Conservation (phyloP, 2,113 vertebrate species). For the Antechinus stuartii region DNA sequence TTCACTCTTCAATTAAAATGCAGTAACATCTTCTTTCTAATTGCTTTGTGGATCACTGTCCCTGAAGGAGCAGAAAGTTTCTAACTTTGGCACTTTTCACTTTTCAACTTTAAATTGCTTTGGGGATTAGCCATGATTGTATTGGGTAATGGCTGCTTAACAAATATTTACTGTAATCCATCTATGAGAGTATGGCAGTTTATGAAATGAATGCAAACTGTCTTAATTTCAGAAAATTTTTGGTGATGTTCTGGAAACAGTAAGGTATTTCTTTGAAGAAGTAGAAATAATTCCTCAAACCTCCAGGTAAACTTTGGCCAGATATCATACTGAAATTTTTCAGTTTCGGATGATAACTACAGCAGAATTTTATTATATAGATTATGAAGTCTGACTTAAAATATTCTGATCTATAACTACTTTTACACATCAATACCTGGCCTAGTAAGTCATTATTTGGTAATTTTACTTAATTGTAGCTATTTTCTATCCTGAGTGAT, state of each 20-base stretch:
- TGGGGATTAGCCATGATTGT: conserved; percentile 47
- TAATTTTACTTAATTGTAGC: not conserved
- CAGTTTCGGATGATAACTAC: not conserved
- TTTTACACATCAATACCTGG: not conserved
- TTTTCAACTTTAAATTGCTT: conserved; percentile 59
- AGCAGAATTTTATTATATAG: not conserved
- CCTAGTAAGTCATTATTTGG: not conserved
- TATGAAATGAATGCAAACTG: not conserved
- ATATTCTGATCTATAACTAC: not conserved
- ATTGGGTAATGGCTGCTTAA: conserved; percentile 44
- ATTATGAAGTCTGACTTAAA: not conserved
- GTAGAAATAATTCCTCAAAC: not conserved
- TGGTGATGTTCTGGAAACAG: conserved; percentile 7
- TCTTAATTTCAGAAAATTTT: conserved; percentile 2
- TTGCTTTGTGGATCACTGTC: conserved; percentile 62
- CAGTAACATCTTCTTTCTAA: conserved; percentile 57
- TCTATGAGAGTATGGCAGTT: not conserved
- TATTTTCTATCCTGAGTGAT: not conserved
- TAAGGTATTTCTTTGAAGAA: conserved; percentile 17
- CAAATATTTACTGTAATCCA: not conserved
- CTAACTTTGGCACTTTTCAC: conserved; percentile 8
- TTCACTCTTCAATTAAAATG: conserved; percentile 44
- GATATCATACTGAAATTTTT: not conserved
- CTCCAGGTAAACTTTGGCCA: not conserved
- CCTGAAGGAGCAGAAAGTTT: conserved; percentile 53